Percentiles rank a stretch among this genome's conserved stretches.
These are phyloP conservation scores for Chironex yamaguchii DNA, from an alignment of 30 jellyfish, hydroid and myxozoan species.

Conservation along the genomic window DNA sequence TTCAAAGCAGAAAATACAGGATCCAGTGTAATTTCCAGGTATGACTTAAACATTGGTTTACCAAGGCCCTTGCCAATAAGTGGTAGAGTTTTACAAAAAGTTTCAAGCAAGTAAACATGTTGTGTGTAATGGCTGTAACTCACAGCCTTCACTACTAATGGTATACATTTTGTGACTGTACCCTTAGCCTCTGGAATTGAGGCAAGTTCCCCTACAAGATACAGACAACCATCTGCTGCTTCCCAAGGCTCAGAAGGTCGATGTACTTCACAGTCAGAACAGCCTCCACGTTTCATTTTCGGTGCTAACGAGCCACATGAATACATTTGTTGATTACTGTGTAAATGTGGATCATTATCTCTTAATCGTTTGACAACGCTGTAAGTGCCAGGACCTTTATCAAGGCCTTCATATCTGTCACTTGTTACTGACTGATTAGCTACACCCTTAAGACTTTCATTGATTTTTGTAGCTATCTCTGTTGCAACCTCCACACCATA, in stretches of 20 bases:
- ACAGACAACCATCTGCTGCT: conserved; percentile 94
- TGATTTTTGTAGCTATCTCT: conserved; percentile 55
- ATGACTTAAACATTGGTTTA: conserved; percentile 77
- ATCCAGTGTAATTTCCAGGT: conserved; percentile 79
- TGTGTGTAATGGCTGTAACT: conserved; percentile 77
- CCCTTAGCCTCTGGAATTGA: conserved; percentile 26
- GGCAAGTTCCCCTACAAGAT: conserved; percentile 80
- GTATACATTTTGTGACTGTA: conserved; percentile 65
- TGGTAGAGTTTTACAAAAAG: conserved; percentile 75
- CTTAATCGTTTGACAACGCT: conserved; percentile 87
- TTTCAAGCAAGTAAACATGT: conserved; percentile 82
- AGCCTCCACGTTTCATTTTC: conserved; percentile 96
- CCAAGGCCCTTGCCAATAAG: conserved; percentile 85
- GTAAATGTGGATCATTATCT: conserved; percentile 82
- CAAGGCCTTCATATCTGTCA: conserved; percentile 92
- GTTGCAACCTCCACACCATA: conserved; percentile 75
- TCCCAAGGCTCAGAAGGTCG: conserved; percentile 99
- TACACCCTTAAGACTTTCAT: conserved; percentile 61
- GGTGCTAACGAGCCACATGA: conserved; percentile 99
- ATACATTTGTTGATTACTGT: conserved; percentile 94
- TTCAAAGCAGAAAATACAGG: conserved; percentile 75
- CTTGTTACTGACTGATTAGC: conserved; percentile 77
- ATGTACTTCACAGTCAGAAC: conserved; percentile 88
- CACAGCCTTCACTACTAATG: conserved; percentile 74
- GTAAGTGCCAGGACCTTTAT: conserved; percentile 92